Evolutionary conservation across 1,140 invertebrate species (phyloP).

Genomic region (Laupala kohalensis): DNA sequence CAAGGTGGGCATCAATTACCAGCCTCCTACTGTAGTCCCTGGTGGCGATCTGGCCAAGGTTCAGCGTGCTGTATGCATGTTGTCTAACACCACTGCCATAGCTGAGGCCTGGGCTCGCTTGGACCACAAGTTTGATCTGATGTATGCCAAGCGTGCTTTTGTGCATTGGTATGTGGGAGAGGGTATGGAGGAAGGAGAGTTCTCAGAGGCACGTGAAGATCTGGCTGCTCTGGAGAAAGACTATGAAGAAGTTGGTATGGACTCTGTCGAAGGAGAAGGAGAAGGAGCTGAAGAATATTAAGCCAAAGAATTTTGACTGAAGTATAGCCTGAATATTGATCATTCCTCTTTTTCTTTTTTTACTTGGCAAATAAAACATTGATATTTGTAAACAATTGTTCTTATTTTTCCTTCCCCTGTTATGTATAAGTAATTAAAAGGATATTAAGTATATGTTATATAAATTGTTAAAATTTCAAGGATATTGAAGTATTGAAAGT

Average conservation of each 20-base stretch:
- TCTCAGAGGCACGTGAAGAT: conserved; percentile 61
- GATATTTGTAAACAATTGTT: too few species aligned
- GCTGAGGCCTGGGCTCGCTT: conserved; percentile 64
- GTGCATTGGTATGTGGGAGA: conserved; percentile 65
- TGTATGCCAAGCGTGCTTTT: conserved; percentile 68
- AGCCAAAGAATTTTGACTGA: too few species aligned
- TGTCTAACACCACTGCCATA: conserved; percentile 73
- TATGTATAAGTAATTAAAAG: too few species aligned
- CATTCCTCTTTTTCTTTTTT: too few species aligned
- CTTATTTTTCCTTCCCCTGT: too few species aligned
- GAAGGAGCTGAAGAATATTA: conserved; percentile 59
- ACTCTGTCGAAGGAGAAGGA: conserved; percentile 53
- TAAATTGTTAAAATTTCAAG: too few species aligned
- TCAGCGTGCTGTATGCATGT: conserved; percentile 60
- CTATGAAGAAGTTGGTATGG: conserved; percentile 43
- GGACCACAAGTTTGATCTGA: conserved; percentile 72
- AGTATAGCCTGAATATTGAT: too few species aligned
- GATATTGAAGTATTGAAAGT: too few species aligned
- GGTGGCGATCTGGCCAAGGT: conserved; percentile 66
- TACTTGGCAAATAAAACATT: too few species aligned
- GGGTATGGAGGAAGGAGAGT: conserved; percentile 67
- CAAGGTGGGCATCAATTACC: conserved; percentile 66
- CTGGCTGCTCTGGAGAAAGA: conserved; percentile 55
- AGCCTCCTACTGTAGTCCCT: conserved; percentile 68
- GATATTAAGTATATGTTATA: too few species aligned